Evolutionary conservation across 2,113 vertebrate species (phyloP).

Genomic region (Sylvilagus bachmani): DNA sequence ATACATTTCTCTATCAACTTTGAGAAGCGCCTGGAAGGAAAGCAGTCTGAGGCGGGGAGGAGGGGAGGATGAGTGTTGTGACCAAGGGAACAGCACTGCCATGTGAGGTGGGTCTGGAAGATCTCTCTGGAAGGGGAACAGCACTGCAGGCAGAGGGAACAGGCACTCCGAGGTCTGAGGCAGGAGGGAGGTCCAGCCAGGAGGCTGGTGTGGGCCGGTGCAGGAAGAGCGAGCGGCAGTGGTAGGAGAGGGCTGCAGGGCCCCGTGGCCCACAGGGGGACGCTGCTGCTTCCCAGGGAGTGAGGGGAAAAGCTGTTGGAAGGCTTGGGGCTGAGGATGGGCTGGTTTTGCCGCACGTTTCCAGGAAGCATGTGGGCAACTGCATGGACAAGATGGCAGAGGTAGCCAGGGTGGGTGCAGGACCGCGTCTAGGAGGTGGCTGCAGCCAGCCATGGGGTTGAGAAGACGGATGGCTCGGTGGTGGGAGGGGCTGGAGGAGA

Average conservation of each 20-base stretch:
- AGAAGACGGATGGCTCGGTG: neutral
- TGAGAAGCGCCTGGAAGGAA: neutral
- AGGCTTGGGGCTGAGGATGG: neutral
- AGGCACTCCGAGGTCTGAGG: fast-evolving
- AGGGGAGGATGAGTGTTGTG: neutral
- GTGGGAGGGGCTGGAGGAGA: neutral
- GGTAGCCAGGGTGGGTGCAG: neutral
- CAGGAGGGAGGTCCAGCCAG: neutral
- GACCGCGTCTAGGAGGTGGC: neutral
- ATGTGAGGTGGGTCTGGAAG: neutral
- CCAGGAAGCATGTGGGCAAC: neutral
- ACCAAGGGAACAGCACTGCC: neutral
- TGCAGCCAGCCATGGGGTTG: neutral
- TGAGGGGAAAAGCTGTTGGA: neutral
- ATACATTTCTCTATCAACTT: neutral
- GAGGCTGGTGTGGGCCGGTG: neutral
- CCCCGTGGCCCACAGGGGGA: neutral
- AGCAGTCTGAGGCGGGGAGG: neutral
- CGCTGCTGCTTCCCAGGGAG: neutral
- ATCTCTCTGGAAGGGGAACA: neutral
- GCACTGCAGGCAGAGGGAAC: neutral
- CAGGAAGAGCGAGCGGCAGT: fast-evolving
- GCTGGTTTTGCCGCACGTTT: neutral
- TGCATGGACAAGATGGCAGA: neutral
- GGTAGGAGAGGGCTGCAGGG: neutral